A percentile compares a stretch with the other conserved stretches of the same genome.
These are phyloP conservation scores for Diplodus puntazzo DNA, from an alignment of 2,797 vertebrate species.

Conservation along the genomic window DNA sequence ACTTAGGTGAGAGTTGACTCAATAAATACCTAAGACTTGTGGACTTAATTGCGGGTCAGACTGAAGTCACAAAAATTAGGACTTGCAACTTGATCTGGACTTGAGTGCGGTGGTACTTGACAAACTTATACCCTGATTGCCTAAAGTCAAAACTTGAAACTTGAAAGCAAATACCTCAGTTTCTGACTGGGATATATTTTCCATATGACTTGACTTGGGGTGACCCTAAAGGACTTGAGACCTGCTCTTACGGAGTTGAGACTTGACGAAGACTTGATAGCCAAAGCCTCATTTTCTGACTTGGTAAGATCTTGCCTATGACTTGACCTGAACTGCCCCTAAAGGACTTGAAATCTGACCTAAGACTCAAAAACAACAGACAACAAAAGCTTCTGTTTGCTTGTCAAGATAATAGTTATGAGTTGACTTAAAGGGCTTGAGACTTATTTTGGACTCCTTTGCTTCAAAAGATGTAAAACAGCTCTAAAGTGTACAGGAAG, in stretches of 20 bases:
- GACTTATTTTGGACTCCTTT: background rate
- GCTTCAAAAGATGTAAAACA: conserved; percentile 3
- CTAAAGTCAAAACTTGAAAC: background rate
- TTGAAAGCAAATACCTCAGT: background rate
- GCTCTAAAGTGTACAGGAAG: conserved; percentile 5
- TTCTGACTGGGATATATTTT: background rate
- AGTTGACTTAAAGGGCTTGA: background rate
- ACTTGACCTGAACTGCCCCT: no score
- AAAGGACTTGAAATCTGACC: background rate
- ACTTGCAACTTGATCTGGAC: background rate
- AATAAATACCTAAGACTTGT: background rate
- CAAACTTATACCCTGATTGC: background rate
- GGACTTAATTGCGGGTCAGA: no score
- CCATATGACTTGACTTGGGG: conserved; percentile 3
- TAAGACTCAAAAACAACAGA: background rate
- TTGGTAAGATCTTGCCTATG: background rate
- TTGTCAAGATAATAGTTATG: background rate
- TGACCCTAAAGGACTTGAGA: background rate
- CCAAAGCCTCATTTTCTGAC: background rate
- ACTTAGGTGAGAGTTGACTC: background rate
- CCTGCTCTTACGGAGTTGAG: no score
- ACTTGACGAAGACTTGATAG: background rate
- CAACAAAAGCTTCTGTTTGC: background rate
- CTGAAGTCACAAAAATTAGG: background rate
- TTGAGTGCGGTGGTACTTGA: background rate